Percentiles rank a stretch among this genome's conserved stretches.
These are phyloP conservation scores for Vanacampus margaritifer DNA, from an alignment of 2,113 vertebrate species.

Conservation along the genomic window DNA sequence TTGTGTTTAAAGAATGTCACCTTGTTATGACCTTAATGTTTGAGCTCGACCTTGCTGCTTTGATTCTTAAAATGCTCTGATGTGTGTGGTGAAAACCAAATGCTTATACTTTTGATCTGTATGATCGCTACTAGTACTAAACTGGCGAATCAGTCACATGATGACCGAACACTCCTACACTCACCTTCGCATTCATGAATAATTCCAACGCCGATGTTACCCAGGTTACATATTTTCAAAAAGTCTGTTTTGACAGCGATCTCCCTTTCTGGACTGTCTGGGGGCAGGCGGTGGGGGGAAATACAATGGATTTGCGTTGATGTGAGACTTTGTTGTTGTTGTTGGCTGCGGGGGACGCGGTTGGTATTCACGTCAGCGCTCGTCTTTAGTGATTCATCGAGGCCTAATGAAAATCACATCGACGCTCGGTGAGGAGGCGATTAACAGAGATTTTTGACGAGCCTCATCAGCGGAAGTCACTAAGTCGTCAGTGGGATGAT, in stretches of 20 bases:
- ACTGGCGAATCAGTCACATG: not conserved
- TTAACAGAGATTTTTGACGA: constrained; percentile 20
- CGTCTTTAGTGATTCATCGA: constrained; percentile 29
- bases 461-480: constrained; percentile 21
- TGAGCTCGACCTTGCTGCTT: no score
- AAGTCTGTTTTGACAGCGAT: constrained; percentile 24
- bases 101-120: not conserved
- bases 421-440: constrained; percentile 4
- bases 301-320: constrained; percentile 41
- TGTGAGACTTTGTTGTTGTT: constrained; percentile 40
- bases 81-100: not conserved
- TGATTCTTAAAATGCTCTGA: no score
- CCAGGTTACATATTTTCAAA: constrained; percentile 6
- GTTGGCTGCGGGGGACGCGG: constrained; percentile 36
- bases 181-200: constrained; percentile 14
- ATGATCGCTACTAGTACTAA: not conserved
- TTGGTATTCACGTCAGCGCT: constrained; percentile 25
- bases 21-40: no score
- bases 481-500: not conserved
- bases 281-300: not conserved
- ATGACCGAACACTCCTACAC: not conserved
- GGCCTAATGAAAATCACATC: constrained; percentile 10
- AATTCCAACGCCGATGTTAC: constrained; percentile 23
- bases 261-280: constrained; percentile 25
- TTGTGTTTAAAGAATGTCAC: no score